phyloP scores from a whole-genome alignment of 2,797 vertebrate species.

The Lindbergichthys nudifrons region DNA sequence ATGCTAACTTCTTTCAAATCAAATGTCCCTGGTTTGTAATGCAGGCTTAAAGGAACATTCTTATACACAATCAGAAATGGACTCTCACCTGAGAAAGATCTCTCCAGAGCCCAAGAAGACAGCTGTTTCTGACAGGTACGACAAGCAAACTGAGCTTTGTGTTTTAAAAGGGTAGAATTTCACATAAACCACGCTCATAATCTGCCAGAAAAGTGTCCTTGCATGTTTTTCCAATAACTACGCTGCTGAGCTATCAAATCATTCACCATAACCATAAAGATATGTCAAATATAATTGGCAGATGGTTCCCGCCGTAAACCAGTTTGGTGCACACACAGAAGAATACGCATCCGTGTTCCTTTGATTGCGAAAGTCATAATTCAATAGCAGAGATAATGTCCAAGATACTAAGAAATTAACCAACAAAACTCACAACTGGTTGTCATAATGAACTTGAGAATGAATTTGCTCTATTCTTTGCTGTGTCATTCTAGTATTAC shows the following conservation, averaged over 20 bases:
- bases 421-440: neutral
- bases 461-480: neutral
- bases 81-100: no score
- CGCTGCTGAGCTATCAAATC: no score
- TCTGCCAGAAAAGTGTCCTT: no score
- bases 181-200: no score
- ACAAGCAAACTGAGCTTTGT: no score
- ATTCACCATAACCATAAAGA: neutral
- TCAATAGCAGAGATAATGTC: neutral
- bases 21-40: neutral
- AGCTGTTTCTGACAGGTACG: no score
- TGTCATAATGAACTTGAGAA: neutral
- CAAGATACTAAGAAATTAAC: neutral
- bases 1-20: neutral
- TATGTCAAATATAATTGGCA: slow-evolving; percentile 19
- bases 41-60: no score
- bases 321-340: no score
- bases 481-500: slow-evolving; percentile 4
- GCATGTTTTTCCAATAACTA: no score
- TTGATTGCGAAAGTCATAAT: neutral
- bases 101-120: no score
- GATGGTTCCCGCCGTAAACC: neutral
- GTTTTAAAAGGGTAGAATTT: no score
- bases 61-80: no score
- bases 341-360: neutral